phyloP scores from a whole-genome alignment of 1,140 invertebrate species.

The Limonius californicus region DNA sequence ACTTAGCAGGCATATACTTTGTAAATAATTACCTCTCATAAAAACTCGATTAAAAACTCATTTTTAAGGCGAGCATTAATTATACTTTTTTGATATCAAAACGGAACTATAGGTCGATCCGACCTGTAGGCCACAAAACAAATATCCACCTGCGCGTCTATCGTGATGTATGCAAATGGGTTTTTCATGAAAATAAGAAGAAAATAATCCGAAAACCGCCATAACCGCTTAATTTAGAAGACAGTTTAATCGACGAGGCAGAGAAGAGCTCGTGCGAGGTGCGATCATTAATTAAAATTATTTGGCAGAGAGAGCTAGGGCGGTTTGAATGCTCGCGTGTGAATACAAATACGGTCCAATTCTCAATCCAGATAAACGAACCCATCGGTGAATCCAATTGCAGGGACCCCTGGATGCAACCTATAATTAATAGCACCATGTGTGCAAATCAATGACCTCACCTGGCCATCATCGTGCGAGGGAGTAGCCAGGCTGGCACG shows the following conservation, averaged over 20 bases:
- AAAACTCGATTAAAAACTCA: background rate
- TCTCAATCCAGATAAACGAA: slow-evolving; percentile 4
- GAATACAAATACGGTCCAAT: background rate
- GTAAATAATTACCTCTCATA: background rate
- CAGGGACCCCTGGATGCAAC: slow-evolving; percentile 1
- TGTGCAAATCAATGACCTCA: slow-evolving; percentile 19
- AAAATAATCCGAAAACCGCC: too few species aligned
- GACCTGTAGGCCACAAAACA: background rate
- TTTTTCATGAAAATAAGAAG: background rate
- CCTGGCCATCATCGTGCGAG: background rate
- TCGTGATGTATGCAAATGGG: background rate
- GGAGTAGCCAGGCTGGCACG: background rate
- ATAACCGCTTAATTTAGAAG: too few species aligned
- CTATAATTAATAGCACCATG: slow-evolving; percentile 17
- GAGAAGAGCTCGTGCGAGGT: too few species aligned
- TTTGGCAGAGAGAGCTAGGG: background rate
- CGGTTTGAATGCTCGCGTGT: background rate
- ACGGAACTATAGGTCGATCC: background rate
- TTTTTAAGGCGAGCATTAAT: background rate
- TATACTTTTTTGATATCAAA: background rate
- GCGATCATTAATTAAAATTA: too few species aligned
- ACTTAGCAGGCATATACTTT: background rate
- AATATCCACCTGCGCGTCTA: background rate
- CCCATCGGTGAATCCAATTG: slow-evolving; percentile 4
- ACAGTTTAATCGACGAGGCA: too few species aligned